Base-by-base conservation (phyloP, 2,113 vertebrate genomes). In the Procapra przewalskii region DNA sequence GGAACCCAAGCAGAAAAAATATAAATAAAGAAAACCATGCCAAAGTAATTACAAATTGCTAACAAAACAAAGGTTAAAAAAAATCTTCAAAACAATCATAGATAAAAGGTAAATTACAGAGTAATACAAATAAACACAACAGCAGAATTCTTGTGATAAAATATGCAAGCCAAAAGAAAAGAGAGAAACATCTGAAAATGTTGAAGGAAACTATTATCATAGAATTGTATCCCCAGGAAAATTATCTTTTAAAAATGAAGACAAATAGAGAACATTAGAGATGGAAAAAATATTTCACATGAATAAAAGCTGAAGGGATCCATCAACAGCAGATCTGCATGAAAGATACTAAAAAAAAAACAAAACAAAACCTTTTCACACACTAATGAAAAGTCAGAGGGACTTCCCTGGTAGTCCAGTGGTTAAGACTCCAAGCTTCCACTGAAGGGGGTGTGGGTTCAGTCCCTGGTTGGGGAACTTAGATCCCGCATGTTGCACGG, bases 1-100 rank as follows among this genome's bases (percentile, higher is more conserved):
- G 43, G 89, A 54, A 94, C 8, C 33, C 45, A 67, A 90, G 23
- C 29, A 88, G 48, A 96, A 91, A 54, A 91, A 80, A 86, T 87
- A 90, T 75, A 64, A 87, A 87, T 62, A 64, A 88, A 90, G 6
- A 62, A 87, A 94, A 45, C 45, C 29, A 80, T 88, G 43, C 4
- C 13, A 92, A 81, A 92, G 14, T 10, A 9, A 90, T 83, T 3
- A 83, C 29, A 92, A 59, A 36, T 86, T 82, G 14, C 7, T 55
- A 48, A 62, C n/a, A 94, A 91, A n/a, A 3, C 14, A 93, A 19
- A 91, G n/a, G 50, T 17, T 33, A 88, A 83, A 85, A 60, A 86
- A 55, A 23, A 71, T 50, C 52, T 77, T 90, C 12, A 91, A 86
- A 86, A 19, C 54, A 90, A 25, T 10, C 36, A 52, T 59, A 62